phyloP scores from a whole-genome alignment of 2,113 vertebrate species.

The Tragelaphus scriptus region DNA sequence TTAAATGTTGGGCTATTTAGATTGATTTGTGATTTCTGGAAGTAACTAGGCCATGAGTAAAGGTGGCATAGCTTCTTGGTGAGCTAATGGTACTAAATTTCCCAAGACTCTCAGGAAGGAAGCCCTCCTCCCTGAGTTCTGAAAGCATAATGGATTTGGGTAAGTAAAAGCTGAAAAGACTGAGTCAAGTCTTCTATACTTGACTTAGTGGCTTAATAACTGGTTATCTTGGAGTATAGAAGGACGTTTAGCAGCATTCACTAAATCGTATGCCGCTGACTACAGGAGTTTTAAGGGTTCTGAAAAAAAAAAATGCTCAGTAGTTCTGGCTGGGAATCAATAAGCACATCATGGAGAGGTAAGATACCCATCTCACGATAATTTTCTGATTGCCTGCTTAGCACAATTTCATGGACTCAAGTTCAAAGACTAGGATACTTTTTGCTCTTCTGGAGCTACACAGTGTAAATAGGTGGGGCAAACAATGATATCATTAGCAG shows the following conservation, averaged over 20 bases:
- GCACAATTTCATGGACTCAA: neutral
- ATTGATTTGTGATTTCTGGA: constrained; percentile 4
- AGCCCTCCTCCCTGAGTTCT: neutral
- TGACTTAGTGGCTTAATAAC: neutral
- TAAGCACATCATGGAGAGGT: neutral
- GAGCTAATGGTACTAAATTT: neutral
- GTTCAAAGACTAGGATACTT: constrained; percentile 2
- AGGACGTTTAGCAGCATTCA: neutral
- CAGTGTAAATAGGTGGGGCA: neutral
- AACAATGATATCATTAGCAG: constrained; percentile 22
- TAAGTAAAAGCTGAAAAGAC: neutral
- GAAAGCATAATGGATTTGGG: neutral
- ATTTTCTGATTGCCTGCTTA: constrained; percentile 37
- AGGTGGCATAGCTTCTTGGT: neutral
- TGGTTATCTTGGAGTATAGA: neutral
- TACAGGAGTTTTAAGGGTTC: neutral
- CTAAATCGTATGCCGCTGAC: neutral
- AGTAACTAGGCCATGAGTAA: neutral
- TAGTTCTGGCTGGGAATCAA: neutral
- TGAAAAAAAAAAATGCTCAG: neutral
- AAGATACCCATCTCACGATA: neutral
- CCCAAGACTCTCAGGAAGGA: neutral
- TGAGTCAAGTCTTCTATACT: neutral
- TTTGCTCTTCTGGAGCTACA: neutral
- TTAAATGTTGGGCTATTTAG: neutral